phyloP scores from a whole-genome alignment of 2,113 vertebrate species.

The Tragelaphus buxtoni region DNA sequence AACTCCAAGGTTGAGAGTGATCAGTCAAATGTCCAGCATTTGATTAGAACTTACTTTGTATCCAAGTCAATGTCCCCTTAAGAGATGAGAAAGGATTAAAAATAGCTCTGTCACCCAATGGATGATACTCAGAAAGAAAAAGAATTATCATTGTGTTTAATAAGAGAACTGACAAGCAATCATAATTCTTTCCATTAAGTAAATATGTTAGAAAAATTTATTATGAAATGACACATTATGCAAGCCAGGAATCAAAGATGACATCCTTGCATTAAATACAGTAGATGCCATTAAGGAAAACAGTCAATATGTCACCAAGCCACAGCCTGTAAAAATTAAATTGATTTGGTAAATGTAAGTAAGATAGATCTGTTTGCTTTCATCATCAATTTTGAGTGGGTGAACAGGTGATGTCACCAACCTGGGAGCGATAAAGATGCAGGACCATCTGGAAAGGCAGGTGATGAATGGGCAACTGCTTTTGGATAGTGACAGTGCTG shows the following conservation, averaged over 20 bases:
- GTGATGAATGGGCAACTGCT: conserved; percentile 93
- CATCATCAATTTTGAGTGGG: conserved; percentile 97
- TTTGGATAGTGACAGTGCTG: conserved; percentile 90
- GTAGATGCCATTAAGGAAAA: conserved; percentile 96
- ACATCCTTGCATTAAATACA: conserved; percentile 98
- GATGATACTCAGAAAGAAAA: conserved; percentile 81
- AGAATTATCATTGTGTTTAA: conserved; percentile 93
- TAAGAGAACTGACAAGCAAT: conserved; percentile 90
- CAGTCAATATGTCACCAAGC: conserved; percentile 99
- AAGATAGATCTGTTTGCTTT: conserved; percentile 99
- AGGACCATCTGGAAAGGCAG: conserved; percentile 92
- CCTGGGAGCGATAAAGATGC: conserved; percentile 96
- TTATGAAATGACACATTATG: conserved; percentile 98
- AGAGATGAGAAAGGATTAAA: conserved; percentile 56
- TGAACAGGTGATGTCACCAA: conserved; percentile 98
- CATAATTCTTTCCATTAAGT: conserved; percentile 98
- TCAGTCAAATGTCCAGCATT: neutral
- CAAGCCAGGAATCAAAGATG: conserved; percentile 93
- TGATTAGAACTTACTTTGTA: conserved; percentile 41
- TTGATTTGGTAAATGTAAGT: conserved; percentile 99
- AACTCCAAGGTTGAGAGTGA: neutral
- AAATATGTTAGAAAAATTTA: conserved; percentile 98
- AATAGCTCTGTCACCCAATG: conserved; percentile 64
- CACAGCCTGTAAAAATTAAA: conserved; percentile 98
- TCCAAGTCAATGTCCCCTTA: neutral